These are phyloP conservation scores for Cryptus armator DNA, from an alignment of 2,888 invertebrate genomes.

Conservation along the genomic window DNA sequence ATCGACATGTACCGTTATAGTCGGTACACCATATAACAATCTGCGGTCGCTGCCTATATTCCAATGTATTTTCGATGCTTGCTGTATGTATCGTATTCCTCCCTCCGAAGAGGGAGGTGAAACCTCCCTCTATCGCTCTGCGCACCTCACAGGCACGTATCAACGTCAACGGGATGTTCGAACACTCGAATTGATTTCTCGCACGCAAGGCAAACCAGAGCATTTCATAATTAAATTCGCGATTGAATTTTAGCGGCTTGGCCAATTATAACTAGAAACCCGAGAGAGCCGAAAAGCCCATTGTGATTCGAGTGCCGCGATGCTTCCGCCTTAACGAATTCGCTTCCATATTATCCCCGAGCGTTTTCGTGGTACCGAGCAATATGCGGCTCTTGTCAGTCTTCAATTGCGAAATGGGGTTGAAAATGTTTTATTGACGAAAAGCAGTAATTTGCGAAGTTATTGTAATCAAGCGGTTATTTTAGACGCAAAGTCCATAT, in stretches of 20 bases:
- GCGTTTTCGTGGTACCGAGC: neutral
- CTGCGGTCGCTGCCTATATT: conserved; percentile 13
- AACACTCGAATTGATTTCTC: conserved; percentile 23
- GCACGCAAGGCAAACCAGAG: conserved; percentile 2
- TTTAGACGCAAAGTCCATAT: no score
- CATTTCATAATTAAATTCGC: conserved; percentile 46
- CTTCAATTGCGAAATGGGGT: neutral
- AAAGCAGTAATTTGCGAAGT: no score
- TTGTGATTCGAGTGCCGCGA: conserved; percentile 27
- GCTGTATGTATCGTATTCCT: neutral
- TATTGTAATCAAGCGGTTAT: no score
- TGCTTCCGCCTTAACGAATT: conserved; percentile 31
- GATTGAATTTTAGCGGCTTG: conserved; percentile 52
- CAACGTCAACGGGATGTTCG: conserved; percentile 7
- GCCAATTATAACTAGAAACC: conserved; percentile 45
- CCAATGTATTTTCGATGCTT: conserved; percentile 39
- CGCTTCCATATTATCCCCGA: neutral
- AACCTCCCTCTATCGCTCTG: neutral
- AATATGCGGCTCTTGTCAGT: conserved; percentile 10
- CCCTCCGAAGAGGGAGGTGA: neutral
- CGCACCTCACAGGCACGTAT: neutral
- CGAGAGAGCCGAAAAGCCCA: conserved; percentile 23
- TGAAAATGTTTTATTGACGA: neutral
- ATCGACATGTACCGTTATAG: conserved; percentile 8
- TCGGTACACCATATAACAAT: neutral